Evolutionary conservation across 2,888 invertebrate genomes (phyloP), one percentile per base, ranked within the genome.

Genomic region (Ellobium chinense): DNA sequence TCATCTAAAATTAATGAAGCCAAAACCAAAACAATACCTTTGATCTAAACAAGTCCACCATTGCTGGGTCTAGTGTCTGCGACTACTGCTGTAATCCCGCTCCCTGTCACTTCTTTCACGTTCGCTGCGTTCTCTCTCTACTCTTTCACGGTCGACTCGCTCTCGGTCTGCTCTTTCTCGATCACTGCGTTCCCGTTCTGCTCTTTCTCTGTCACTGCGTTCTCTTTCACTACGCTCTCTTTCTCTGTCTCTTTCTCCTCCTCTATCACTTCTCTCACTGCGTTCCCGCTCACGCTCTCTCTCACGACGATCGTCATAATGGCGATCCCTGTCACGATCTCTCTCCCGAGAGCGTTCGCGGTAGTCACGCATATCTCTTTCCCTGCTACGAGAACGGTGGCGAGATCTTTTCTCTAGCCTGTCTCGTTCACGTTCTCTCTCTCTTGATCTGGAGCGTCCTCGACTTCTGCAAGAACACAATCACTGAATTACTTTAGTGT

Each of bases 381-480:
- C 95, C 12, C 93, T 88, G 81, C 92, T 92, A 46, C 93, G 87
- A 21, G 92, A 92, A 46, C 93, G 88, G 24, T 92, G 92, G n/a
- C 93, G 72, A n/a, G 83, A 88, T 62, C 91, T 88, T 60, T 90
- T 85, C 84, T 91, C 90, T 74, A 90, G 88, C 7, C 92, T 87
- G 37, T 93, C 92, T 77, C 93, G 87, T 27, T 92, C 92, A 73
- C 93, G 84, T 36, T 90, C 89, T 18, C 91, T 95, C 88, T 97
- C 97, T 88, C 97, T 95, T 78, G 97, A 97, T 88, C 98, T 85
- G 34, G 97, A 97, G 88, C 97, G 95, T 82, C 93, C 85, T 18
- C 90, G 89, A 68, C 91, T 89, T 78, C 89, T 89, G 81, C 56
- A 39, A 74, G 7, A 73, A 69, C 3, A 46, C 29, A 29, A 7